These are phyloP conservation scores for Gerris buenoi DNA, from an alignment of 1,140 invertebrate species.

Conservation along the genomic window DNA sequence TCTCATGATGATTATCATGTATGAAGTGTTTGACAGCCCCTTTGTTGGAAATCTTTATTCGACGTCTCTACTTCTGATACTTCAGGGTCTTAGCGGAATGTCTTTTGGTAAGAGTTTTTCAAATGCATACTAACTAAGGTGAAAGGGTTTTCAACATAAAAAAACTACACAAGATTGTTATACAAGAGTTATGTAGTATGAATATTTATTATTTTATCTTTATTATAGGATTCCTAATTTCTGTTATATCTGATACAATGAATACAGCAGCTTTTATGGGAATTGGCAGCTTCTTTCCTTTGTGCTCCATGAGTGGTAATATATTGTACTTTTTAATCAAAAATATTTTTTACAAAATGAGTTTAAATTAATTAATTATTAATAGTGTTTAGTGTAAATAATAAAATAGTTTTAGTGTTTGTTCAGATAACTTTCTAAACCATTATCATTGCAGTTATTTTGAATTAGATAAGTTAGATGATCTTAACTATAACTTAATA, in stretches of 20 bases:
- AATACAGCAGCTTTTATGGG: slow-evolving; percentile 38
- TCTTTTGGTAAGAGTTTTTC: slow-evolving; percentile 34
- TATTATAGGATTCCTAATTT: slow-evolving; percentile 34
- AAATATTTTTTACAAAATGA: not conserved
- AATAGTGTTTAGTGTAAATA: no score
- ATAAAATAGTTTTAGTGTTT: no score
- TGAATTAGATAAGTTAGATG: no score
- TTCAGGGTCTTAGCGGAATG: slow-evolving; percentile 41
- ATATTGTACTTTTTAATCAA: not conserved
- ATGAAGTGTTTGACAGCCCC: slow-evolving; percentile 34
- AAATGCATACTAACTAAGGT: no score
- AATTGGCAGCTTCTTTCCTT: slow-evolving; percentile 39
- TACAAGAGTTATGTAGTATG: no score
- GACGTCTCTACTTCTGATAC: slow-evolving; percentile 34
- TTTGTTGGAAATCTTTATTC: slow-evolving; percentile 34
- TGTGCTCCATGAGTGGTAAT: slow-evolving; percentile 35
- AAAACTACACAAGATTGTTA: no score
- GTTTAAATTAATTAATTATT: no score
- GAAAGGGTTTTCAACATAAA: no score
- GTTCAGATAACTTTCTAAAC: no score
- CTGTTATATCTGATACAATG: slow-evolving; percentile 36
- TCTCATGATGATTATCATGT: slow-evolving; percentile 57
- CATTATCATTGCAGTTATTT: no score
- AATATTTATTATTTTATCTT: no score
- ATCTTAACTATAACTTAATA: no score